These are phyloP conservation scores for Danio albolineatus DNA, from an alignment of 2,797 vertebrate species.

Conservation along the genomic window DNA sequence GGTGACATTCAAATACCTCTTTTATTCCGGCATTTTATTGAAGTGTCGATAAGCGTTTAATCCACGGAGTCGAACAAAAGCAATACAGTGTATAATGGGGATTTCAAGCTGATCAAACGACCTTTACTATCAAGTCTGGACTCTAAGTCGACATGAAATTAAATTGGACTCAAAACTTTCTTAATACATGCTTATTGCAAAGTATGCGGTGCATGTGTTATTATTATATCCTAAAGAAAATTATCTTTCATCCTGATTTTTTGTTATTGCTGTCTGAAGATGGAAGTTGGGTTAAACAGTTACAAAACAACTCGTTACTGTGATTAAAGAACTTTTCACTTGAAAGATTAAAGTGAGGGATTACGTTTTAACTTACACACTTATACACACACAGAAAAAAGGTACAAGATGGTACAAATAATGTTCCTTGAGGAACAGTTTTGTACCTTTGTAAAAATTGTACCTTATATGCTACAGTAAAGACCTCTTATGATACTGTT, in stretches of 20 bases:
- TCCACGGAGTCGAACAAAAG: slow-evolving; percentile 35
- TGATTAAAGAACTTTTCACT: too few relatives aligned
- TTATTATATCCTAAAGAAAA: not conserved
- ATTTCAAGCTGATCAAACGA: slow-evolving; percentile 36
- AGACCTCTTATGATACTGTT: too few relatives aligned
- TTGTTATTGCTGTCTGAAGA: too few relatives aligned
- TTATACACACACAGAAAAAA: too few relatives aligned
- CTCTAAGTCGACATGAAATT: not conserved
- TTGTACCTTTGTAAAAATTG: too few relatives aligned
- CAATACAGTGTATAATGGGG: slow-evolving; percentile 28
- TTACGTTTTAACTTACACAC: too few relatives aligned
- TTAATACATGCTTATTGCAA: not conserved
- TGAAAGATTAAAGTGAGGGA: too few relatives aligned
- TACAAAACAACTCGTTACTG: too few relatives aligned
- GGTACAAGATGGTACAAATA: too few relatives aligned
- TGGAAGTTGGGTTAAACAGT: too few relatives aligned
- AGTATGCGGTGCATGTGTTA: not conserved
- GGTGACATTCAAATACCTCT: slow-evolving; percentile 58
- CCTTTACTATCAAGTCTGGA: slow-evolving; percentile 4
- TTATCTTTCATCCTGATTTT: not conserved
- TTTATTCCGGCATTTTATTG: slow-evolving; percentile 51
- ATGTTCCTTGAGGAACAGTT: too few relatives aligned
- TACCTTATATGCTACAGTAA: too few relatives aligned
- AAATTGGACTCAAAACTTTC: not conserved
- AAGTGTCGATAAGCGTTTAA: slow-evolving; percentile 49